These are phyloP conservation scores for Phataginus tetradactyla DNA, from an alignment of 2,797 vertebrate genomes.

Conservation along the genomic window DNA sequence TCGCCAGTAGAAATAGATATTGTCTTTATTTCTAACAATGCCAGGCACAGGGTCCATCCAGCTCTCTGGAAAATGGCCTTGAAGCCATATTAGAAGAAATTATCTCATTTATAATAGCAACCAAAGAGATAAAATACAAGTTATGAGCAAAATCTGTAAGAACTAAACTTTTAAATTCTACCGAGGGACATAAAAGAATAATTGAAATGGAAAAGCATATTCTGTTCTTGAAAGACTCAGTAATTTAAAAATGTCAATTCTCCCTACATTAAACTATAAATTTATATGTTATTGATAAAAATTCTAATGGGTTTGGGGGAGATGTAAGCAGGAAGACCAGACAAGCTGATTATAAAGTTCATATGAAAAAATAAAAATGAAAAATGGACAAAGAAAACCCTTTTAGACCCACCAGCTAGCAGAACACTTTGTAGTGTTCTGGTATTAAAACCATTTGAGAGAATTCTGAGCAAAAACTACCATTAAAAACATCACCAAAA, in stretches of 20 bases:
- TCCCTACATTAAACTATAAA: constrained; percentile 68
- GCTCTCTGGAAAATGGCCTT: not conserved
- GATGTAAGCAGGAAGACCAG: not conserved
- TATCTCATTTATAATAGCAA: not conserved
- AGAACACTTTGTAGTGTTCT: not conserved
- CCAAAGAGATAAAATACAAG: constrained; percentile 43
- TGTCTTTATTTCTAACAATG: not conserved
- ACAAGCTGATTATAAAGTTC: constrained; percentile 31
- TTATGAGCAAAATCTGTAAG: constrained; percentile 21
- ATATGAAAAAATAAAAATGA: constrained; percentile 33
- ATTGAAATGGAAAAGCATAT: constrained; percentile 28
- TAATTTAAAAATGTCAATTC: constrained; percentile 55
- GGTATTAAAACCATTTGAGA: constrained; percentile 26
- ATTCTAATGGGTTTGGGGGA: not conserved
- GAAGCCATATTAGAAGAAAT: not conserved
- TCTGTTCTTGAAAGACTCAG: constrained; percentile 26
- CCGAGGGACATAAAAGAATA: constrained; percentile 47
- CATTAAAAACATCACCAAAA: not conserved
- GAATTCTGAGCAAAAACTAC: not conserved
- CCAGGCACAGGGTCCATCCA: not conserved
- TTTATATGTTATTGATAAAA: constrained; percentile 53
- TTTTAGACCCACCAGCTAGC: not conserved
- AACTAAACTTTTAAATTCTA: constrained; percentile 62
- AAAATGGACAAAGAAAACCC: not conserved
- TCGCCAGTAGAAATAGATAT: not conserved